Evolutionary conservation across 2,113 vertebrate genomes (phyloP).

Genomic region (Smithornis capensis): DNA sequence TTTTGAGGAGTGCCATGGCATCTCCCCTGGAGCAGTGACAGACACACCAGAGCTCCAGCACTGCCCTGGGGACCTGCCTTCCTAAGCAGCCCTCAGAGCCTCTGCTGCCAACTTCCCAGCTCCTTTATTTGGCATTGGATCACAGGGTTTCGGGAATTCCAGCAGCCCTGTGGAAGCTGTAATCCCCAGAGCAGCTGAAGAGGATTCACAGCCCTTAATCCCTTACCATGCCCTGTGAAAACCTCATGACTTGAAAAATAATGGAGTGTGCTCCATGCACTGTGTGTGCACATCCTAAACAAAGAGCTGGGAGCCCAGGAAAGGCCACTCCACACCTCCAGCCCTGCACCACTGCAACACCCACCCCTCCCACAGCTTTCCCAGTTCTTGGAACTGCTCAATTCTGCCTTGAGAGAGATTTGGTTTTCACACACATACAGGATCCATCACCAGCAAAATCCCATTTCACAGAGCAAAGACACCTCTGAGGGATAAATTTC

Average conservation of each 20-base stretch:
- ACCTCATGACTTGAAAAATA: neutral
- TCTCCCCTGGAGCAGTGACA: neutral
- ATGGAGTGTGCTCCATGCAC: neutral
- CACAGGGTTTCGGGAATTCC: neutral
- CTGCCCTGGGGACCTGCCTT: neutral
- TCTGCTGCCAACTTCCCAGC: neutral
- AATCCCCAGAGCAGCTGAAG: neutral
- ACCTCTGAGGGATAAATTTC: neutral
- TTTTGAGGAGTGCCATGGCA: neutral
- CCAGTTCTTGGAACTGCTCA: rapidly evolving
- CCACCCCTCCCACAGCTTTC: rapidly evolving
- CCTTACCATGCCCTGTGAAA: neutral
- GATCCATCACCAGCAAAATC: neutral
- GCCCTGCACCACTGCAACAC: neutral
- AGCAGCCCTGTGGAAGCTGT: neutral
- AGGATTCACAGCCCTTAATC: neutral
- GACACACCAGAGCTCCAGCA: neutral
- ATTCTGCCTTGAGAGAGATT: rapidly evolving
- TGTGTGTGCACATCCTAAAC: neutral
- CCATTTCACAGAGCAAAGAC: neutral
- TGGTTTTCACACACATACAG: rapidly evolving
- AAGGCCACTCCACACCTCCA: neutral
- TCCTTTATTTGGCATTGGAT: neutral
- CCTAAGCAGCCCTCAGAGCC: neutral
- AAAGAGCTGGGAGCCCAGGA: rapidly evolving